These are phyloP conservation scores for Reticulitermes lucifugus DNA, from an alignment of 2,888 invertebrate species.

Conservation along the genomic window DNA sequence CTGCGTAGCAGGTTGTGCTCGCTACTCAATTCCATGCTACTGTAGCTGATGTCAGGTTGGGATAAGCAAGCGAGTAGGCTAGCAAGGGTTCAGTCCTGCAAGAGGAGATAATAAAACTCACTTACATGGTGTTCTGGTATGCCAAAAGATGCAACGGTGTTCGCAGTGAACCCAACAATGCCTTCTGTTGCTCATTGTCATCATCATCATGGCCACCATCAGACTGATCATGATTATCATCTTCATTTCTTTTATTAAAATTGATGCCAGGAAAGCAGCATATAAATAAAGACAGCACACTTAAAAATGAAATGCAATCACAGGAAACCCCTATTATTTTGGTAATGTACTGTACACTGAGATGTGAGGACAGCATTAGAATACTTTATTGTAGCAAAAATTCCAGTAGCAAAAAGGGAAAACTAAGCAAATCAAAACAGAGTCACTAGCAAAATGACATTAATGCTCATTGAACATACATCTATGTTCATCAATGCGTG, in stretches of 20 bases:
- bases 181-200: conserved; percentile 37
- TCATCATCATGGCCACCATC: conserved; percentile 40
- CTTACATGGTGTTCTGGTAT: conserved; percentile 47
- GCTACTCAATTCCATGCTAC: conserved; percentile 31
- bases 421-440: no score
- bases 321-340: background rate
- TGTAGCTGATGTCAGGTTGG: conserved; percentile 23
- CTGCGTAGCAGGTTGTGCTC: conserved; percentile 26
- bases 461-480: no score
- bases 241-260: conserved; percentile 22
- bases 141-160: conserved; percentile 17
- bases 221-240: conserved; percentile 4
- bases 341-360: no score
- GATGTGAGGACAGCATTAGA: no score
- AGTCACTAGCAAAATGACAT: no score
- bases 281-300: conserved; percentile 19
- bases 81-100: conserved; percentile 35
- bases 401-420: no score
- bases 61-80: conserved; percentile 27
- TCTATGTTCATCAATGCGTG: no score
- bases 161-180: conserved; percentile 15
- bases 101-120: conserved; percentile 19
- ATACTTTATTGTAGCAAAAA: no score
- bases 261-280: conserved; percentile 15
- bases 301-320: conserved; percentile 11